phyloP scores from a whole-genome alignment of 2,797 vertebrate species.

The Enteromius trimaculatus region DNA sequence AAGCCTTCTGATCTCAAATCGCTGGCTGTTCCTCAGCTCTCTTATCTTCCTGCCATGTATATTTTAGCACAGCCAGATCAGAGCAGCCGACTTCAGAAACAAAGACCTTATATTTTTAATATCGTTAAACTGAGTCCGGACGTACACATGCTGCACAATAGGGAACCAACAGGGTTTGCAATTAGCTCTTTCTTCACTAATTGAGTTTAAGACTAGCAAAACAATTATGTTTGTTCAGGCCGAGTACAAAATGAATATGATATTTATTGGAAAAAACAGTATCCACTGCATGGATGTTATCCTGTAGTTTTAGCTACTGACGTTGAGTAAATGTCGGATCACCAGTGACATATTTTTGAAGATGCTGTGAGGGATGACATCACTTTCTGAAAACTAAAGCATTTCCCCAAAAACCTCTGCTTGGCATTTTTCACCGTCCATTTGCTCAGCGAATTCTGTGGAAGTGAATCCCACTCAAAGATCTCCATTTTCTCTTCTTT shows the following conservation, averaged over 20 bases:
- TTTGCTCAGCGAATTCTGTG: not conserved
- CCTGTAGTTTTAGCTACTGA: not conserved
- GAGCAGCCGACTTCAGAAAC: constrained; percentile 2
- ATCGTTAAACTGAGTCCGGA: not conserved
- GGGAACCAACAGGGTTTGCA: not conserved
- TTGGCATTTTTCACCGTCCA: not conserved
- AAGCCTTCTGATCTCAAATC: constrained; percentile 31
- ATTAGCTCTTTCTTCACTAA: not conserved
- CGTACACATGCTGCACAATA: not conserved
- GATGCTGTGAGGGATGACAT: not conserved
- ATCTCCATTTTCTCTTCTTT: not conserved
- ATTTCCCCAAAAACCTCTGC: not conserved
- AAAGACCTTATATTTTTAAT: constrained; percentile 26
- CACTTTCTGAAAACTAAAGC: not conserved
- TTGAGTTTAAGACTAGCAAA: not conserved
- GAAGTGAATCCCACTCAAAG: not conserved
- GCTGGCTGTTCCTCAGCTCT: constrained; percentile 50
- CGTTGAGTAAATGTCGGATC: not conserved
- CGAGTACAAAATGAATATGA: not conserved
- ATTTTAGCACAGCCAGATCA: constrained; percentile 36
- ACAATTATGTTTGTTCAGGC: not conserved
- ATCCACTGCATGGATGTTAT: not conserved
- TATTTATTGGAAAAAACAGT: not conserved
- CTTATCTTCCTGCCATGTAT: constrained; percentile 50
- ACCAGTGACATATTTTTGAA: not conserved